A percentile compares a stretch with the other conserved stretches of the same genome.
Evolutionary conservation across 2,797 vertebrate species (phyloP).

Genomic region (Eidolon dupreanum): DNA sequence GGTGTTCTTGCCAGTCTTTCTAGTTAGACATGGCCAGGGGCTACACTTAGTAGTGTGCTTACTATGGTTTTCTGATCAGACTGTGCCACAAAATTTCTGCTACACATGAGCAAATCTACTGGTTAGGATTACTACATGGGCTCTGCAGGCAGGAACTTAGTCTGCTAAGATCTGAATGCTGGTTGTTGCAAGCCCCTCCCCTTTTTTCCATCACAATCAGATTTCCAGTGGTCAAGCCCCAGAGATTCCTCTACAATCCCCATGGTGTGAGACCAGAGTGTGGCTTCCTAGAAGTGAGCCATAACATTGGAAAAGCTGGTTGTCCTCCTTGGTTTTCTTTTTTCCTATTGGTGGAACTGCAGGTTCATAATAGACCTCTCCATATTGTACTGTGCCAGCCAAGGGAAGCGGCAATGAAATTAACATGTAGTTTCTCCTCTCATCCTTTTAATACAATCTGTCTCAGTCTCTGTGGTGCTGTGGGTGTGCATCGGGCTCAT

Average conservation of each 20-base stretch:
- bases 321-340: not conserved
- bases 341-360: not conserved
- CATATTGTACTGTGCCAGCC: not conserved
- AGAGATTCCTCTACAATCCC: not conserved
- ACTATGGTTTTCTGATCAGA: no score
- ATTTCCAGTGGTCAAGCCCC: not conserved
- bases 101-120: no score
- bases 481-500: not conserved
- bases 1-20: not conserved
- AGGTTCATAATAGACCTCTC: not conserved
- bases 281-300: not conserved
- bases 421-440: not conserved
- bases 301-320: not conserved
- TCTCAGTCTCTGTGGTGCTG: not conserved
- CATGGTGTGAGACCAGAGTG: not conserved
- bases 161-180: not conserved
- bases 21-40: not conserved
- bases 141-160: not conserved
- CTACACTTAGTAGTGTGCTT: not conserved
- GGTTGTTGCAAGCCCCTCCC: not conserved
- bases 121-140: no score
- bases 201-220: not conserved
- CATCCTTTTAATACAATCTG: not conserved
- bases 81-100: no score
- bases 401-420: not conserved